phyloP scores from a whole-genome alignment of 2,797 vertebrate genomes.

The Sparus aurata region DNA sequence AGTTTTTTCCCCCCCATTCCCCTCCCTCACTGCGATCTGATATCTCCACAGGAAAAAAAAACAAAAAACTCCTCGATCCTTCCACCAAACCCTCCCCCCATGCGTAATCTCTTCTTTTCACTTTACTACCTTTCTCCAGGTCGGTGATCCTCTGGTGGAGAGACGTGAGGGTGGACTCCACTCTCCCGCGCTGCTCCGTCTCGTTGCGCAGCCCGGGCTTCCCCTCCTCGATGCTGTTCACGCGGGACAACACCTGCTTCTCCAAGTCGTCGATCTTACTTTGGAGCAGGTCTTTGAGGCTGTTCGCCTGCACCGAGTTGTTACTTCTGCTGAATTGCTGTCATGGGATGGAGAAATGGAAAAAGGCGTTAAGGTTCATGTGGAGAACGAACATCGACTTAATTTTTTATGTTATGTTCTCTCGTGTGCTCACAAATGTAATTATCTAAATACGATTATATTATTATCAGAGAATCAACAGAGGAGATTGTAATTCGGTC shows the following conservation, averaged over 20 bases:
- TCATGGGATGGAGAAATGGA: slow-evolving; percentile 12
- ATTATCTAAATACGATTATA: no score
- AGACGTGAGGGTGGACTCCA: slow-evolving; percentile 95
- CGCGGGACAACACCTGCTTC: slow-evolving; percentile 95
- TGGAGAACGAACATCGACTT: slow-evolving; percentile 21
- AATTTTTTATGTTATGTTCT: slow-evolving; percentile 1
- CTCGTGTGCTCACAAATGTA: background rate
- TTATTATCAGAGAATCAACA: background rate
- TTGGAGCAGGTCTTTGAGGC: slow-evolving; percentile 95
- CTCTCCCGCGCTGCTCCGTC: slow-evolving; percentile 93
- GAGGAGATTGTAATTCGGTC: background rate
- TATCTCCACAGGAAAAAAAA: background rate
- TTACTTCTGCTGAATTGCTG: slow-evolving; percentile 97
- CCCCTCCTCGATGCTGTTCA: slow-evolving; percentile 96
- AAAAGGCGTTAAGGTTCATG: slow-evolving; percentile 14
- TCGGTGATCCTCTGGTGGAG: slow-evolving; percentile 97
- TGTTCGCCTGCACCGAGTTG: slow-evolving; percentile 93
- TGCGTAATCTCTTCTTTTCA: no score
- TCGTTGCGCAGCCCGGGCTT: slow-evolving; percentile 92
- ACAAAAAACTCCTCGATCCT: background rate
- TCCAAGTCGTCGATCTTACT: slow-evolving; percentile 97
- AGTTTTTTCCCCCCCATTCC: slow-evolving; percentile 4
- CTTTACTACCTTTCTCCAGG: slow-evolving; percentile 93
- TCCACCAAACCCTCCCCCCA: background rate
- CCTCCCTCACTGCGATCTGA: background rate